Conservation (phyloP, 2,888 invertebrate species). For the Pachycephus smyrnensis region DNA sequence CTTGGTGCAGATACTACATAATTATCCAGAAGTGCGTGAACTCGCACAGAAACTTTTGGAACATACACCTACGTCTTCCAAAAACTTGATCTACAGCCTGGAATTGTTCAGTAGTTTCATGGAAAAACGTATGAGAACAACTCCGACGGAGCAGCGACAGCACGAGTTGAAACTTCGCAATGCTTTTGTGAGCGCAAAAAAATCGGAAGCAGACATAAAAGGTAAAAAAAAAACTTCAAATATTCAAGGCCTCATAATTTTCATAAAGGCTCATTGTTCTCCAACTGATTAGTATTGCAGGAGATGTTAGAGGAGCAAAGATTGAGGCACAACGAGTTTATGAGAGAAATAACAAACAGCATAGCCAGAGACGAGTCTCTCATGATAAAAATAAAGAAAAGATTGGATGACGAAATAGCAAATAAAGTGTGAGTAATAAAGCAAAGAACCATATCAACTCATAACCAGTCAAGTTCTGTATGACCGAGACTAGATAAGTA, state of each 20-base stretch:
- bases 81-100: neutral
- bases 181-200: conserved; percentile 21
- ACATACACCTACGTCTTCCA: neutral
- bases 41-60: neutral
- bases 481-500: neutral
- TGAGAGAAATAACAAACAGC: conserved; percentile 17
- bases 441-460: neutral
- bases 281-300: conserved; percentile 22
- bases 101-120: conserved; percentile 10
- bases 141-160: conserved; percentile 24
- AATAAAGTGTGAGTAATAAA: conserved; percentile 20
- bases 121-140: conserved; percentile 30
- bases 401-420: conserved; percentile 19
- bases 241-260: neutral
- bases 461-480: neutral
- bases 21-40: neutral
- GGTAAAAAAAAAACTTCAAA: conserved; percentile 20
- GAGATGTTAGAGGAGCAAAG: conserved; percentile 17
- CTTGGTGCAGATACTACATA: neutral
- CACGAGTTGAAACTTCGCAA: conserved; percentile 25
- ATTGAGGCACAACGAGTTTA: conserved; percentile 16
- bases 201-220: conserved; percentile 23
- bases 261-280: neutral
- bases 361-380: conserved; percentile 23
- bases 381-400: conserved; percentile 24